These are phyloP conservation scores for Protosalanx chinensis DNA, from an alignment of 2,797 vertebrate species.

Conservation along the genomic window DNA sequence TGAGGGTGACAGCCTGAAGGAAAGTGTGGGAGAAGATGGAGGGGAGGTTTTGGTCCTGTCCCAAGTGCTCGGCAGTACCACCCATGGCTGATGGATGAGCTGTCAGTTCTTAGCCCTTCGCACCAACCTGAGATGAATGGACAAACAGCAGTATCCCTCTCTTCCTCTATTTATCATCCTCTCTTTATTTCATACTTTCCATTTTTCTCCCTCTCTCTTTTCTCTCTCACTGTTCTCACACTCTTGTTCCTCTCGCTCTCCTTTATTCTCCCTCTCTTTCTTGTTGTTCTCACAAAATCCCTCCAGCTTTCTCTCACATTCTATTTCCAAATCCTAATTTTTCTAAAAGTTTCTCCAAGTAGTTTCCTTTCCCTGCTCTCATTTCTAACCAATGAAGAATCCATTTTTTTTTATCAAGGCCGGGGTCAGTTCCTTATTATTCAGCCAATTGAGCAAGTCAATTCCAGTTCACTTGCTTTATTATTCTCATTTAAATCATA, in stretches of 20 bases:
- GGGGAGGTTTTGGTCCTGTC: slow-evolving; percentile 79
- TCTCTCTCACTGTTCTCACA: background rate
- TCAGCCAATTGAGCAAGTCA: slow-evolving; percentile 53
- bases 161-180: slow-evolving; percentile 60
- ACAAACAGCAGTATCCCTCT: slow-evolving; percentile 84
- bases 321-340: background rate
- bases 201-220: background rate
- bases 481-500: slow-evolving; percentile 58
- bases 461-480: slow-evolving; percentile 62
- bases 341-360: slow-evolving; percentile 12
- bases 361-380: background rate
- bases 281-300: background rate
- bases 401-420: slow-evolving; percentile 40
- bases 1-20: background rate
- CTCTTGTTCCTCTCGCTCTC: background rate
- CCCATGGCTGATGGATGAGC: slow-evolving; percentile 92
- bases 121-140: slow-evolving; percentile 92
- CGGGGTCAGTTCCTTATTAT: slow-evolving; percentile 47
- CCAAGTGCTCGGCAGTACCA: slow-evolving; percentile 86
- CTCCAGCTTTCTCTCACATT: background rate
- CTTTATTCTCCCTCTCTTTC: background rate
- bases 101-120: slow-evolving; percentile 86
- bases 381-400: slow-evolving; percentile 21
- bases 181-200: slow-evolving; percentile 43
- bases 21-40: slow-evolving; percentile 14